These are phyloP conservation scores for Seriola aureovittata DNA, from an alignment of 2,113 vertebrate species.

Conservation along the genomic window DNA sequence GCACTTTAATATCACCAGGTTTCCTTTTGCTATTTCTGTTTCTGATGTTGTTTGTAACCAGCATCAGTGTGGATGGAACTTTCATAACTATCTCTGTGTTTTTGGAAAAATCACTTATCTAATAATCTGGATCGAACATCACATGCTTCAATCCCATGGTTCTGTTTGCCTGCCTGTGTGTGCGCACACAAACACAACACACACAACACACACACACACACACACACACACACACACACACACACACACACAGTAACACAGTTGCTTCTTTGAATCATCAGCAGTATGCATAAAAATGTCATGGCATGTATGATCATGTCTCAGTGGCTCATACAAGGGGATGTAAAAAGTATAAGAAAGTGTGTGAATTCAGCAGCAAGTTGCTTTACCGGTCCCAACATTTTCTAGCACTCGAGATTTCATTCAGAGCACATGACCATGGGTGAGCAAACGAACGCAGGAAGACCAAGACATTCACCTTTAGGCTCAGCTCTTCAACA, in stretches of 20 bases:
- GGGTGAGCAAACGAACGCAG: not conserved
- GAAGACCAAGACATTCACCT: not conserved
- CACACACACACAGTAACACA: slow-evolving; percentile 17
- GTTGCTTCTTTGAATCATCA: slow-evolving; percentile 35
- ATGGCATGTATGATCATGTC: slow-evolving; percentile 6
- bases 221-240: slow-evolving; percentile 12
- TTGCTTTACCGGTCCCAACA: no score
- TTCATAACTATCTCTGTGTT: slow-evolving; percentile 29
- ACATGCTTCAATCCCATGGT: slow-evolving; percentile 72
- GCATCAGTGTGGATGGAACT: not conserved
- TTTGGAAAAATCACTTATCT: slow-evolving; percentile 43
- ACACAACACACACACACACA: not conserved
- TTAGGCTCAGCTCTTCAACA: not conserved
- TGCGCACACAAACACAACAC: slow-evolving; percentile 9
- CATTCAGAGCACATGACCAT: not conserved
- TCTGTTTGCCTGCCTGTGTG: slow-evolving; percentile 31
- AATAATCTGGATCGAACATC: slow-evolving; percentile 58
- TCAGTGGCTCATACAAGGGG: not conserved
- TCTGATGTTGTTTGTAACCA: slow-evolving; percentile 21
- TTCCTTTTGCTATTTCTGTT: not conserved
- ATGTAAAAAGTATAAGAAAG: slow-evolving; percentile 4
- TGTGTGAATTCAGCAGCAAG: not conserved
- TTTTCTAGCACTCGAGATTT: no score
- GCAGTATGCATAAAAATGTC: not conserved
- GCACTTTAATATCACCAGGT: not conserved